Conservation (phyloP, 2,797 vertebrate genomes). For the Takifugu rubripes region DNA sequence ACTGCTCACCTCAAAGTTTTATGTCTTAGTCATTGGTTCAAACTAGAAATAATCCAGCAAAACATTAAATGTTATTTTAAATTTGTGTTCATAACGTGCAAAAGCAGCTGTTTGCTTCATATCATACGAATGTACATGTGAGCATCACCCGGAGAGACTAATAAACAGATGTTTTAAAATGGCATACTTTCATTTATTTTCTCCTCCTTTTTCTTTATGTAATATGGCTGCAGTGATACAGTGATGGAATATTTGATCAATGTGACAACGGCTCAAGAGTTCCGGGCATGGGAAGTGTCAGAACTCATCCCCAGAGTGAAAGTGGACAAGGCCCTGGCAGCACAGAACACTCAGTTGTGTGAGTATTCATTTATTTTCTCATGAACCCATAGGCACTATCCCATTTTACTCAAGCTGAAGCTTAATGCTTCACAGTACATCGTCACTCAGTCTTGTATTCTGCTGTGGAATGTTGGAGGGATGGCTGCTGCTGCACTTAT, state of each 20-base stretch:
- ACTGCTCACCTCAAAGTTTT: not conserved
- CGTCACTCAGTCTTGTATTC: too few relatives aligned
- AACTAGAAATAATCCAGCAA: not conserved
- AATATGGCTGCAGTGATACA: slow-evolving; percentile 79
- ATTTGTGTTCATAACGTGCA: not conserved
- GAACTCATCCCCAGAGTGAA: slow-evolving; percentile 78
- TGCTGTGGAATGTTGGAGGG: too few relatives aligned
- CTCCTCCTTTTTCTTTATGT: not conserved
- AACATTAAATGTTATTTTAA: not conserved
- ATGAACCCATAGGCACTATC: too few relatives aligned
- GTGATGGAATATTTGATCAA: slow-evolving; percentile 98
- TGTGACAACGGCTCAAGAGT: slow-evolving; percentile 92
- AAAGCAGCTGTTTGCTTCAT: not conserved
- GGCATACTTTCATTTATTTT: not conserved
- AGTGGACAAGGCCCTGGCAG: slow-evolving; percentile 82
- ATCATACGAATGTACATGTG: not conserved
- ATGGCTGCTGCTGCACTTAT: too few relatives aligned
- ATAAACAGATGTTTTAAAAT: not conserved
- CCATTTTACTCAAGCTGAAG: too few relatives aligned
- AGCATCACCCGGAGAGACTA: not conserved
- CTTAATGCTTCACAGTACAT: too few relatives aligned
- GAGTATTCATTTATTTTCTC: not conserved
- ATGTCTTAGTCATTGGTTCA: not conserved
- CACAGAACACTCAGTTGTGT: slow-evolving; percentile 75
- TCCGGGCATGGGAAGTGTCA: slow-evolving; percentile 90